Conservation (phyloP, 2,797 vertebrate species). For the Rhabdophis nuchalis region DNA sequence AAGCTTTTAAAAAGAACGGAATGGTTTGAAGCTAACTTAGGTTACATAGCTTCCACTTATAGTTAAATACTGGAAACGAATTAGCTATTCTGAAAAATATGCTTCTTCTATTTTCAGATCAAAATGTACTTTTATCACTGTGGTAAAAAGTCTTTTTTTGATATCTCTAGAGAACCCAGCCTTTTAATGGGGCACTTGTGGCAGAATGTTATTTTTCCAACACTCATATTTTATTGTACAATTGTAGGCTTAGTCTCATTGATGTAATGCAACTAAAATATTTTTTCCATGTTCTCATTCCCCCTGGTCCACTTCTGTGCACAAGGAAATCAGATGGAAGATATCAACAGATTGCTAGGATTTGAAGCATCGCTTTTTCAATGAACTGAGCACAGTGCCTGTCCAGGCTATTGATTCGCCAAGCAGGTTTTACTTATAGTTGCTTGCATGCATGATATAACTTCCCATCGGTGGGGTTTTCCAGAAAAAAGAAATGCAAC, state of each 20-base stretch:
- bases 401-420: background rate
- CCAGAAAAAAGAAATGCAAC: background rate
- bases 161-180: background rate
- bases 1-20: background rate
- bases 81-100: background rate
- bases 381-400: background rate
- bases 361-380: background rate
- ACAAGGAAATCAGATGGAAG: background rate
- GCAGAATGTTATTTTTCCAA: background rate
- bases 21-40: background rate
- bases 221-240: background rate
- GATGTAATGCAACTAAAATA: background rate
- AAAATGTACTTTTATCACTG: background rate
- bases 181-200: slow-evolving; percentile 1
- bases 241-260: background rate
- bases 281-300: background rate
- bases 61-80: background rate
- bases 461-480: background rate
- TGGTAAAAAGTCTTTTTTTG: background rate
- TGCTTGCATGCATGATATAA: background rate
- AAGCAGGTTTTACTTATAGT: background rate
- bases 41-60: background rate
- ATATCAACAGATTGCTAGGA: background rate
- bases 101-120: background rate
- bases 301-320: background rate